Base-by-base conservation (phyloP, 2,113 vertebrate species). In the Indicator maculatus region DNA sequence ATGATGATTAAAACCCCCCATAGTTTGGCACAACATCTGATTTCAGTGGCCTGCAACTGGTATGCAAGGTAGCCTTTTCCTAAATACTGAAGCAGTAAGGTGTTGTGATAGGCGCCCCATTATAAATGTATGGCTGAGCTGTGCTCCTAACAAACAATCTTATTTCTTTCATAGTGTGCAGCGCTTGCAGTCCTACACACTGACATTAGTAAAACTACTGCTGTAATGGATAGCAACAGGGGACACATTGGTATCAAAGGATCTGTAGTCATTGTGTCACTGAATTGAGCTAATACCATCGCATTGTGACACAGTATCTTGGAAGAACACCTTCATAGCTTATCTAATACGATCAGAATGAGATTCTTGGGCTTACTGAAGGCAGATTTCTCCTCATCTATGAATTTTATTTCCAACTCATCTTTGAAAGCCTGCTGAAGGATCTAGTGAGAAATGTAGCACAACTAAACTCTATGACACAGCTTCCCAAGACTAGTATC, bases 171-270 rank as follows among this genome's bases (percentile, higher is more conserved):
- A 69, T 7, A 44, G 71, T 0, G 0, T 33, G 36, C 75, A 36
- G 31, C 12, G 39, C 53, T 76, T 52, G 78, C 69, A 83, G 80
- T 36, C 75, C 33, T 78, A 41, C 1, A 0, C 47, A 38, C 9
- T 63, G 66, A 83, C 74, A 80, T 79, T 93, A 73, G 69, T 82
- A 78, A 90, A 89, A 73, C 28, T 75, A 11, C 73, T 45, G 31
- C 12, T 64, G 81, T 82, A 94, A 96, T 50, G 64, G 92, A 93
- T 76, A 64, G 86, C 77, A 90, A 52, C 83, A 76, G 67, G 93
- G 88, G 92, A 90, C 72, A 73, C 88, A 73, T 92, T 95, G 77
- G 64, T 79, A 94, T 50, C 92, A 93, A 96, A 93, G 71, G 88
- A 64, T 44, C 93, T 96, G 74, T 76, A 64, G 92, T 87, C 88